Base-by-base conservation (phyloP, 2,113 vertebrate genomes). In the Boleophthalmus pectinirostris region DNA sequence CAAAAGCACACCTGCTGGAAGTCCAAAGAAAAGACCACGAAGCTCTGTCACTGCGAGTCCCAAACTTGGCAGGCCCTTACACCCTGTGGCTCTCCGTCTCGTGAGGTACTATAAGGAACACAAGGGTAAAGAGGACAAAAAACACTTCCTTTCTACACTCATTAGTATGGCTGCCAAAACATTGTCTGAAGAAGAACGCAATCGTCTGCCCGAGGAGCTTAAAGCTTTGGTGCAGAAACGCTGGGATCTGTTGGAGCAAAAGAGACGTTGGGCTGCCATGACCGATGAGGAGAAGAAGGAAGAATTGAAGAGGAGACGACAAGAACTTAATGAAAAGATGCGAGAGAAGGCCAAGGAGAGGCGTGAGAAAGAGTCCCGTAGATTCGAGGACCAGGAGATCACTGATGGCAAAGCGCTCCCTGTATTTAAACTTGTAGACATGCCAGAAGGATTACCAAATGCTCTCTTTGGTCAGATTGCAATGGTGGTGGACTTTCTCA, bases 91-190 rank as follows among this genome's bases (percentile, higher is more conserved):
- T 0, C 94, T 98, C 1, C 96, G 98, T 87, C 94, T 99, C 9
- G 94, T 99, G 45, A 95, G 96, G 43, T 99, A 97, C 80, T 98
- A 98, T 82, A 96, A 96, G 72, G 95, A 98, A 75, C 95, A 98
- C 90, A 98, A 98, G 82, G 96, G 94, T 73, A 91, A 95, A 11
- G 96, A 98, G 74, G 97, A 99, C 82, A 96, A 95, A 78, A 99
- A 96, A 82, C 95, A 93, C 4, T 90, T 96, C 6, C 90, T 99
- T 0, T 99, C 97, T 9, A 93, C 93, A 2, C 92, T 99, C 33
- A 92, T 99, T 77, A 94, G 96, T 64, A 97, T 97, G 87, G 95
- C 95, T 0, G 97, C 97, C 0, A 95, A 97, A 66, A 84, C 95
- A 1, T 93, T 99, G n/a, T 94, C 95, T 0, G 83, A 78, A 0